Evolutionary conservation across 2,113 vertebrate genomes (phyloP).

Genomic region (Sceloporus undulatus): DNA sequence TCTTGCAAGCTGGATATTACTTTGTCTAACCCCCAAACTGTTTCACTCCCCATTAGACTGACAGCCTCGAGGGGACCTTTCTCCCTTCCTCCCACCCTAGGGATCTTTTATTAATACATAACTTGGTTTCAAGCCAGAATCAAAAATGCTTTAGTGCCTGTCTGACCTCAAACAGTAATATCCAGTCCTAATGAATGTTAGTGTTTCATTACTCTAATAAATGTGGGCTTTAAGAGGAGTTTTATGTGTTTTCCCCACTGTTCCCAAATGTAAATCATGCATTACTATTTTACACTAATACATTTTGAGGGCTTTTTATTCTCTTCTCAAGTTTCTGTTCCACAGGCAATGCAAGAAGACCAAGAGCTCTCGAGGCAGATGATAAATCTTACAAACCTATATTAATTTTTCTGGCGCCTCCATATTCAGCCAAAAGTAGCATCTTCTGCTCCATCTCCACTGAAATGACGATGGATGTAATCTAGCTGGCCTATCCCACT

Average conservation of each 20-base stretch:
- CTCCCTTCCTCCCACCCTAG: no score
- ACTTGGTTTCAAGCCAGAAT: conserved; percentile 3
- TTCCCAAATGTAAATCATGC: not conserved
- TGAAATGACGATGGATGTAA: not conserved
- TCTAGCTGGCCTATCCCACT: not conserved
- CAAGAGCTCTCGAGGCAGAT: not conserved
- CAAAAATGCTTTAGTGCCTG: not conserved
- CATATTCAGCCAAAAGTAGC: not conserved
- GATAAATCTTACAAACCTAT: not conserved
- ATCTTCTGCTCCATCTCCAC: not conserved
- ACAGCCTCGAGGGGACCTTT: no score
- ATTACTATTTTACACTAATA: conserved; percentile 1
- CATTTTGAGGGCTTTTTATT: not conserved
- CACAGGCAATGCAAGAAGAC: not conserved
- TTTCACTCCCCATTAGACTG: not conserved
- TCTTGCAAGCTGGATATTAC: not conserved
- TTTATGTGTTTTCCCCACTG: not conserved
- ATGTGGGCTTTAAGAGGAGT: conserved; percentile 9
- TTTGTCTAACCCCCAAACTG: not conserved
- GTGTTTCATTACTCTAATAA: conserved; percentile 14
- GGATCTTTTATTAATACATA: conserved; percentile 12
- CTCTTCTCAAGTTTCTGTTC: not conserved
- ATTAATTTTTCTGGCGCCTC: not conserved
- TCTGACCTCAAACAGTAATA: conserved; percentile 9
- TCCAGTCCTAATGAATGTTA: not conserved